phyloP scores from a whole-genome alignment of 2,888 invertebrate species.

The Pimpla rufipes region DNA sequence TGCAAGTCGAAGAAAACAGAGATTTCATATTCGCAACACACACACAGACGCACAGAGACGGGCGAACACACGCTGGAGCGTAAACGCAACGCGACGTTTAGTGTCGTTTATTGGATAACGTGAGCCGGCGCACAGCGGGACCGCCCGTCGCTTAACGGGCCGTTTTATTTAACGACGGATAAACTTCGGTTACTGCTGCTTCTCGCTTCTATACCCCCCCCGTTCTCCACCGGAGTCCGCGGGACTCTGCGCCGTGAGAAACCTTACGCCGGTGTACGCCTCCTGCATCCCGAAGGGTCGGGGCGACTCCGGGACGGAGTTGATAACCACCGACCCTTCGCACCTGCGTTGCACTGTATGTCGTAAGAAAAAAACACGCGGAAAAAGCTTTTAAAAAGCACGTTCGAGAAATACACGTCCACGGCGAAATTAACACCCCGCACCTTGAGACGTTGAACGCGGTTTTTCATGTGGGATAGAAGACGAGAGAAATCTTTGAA shows the following conservation, averaged over 20 bases:
- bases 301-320: constrained; percentile 1
- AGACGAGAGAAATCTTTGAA: not conserved
- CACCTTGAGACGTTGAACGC: constrained; percentile 16
- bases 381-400: constrained; percentile 24
- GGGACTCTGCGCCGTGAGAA: constrained; percentile 41
- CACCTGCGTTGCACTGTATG: constrained; percentile 37
- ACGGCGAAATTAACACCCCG: constrained; percentile 12
- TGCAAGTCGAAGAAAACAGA: constrained; percentile 20
- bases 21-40: constrained; percentile 1
- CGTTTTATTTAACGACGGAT: constrained; percentile 79
- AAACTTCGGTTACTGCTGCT: constrained; percentile 72
- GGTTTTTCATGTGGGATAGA: not conserved
- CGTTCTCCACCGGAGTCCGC: constrained; percentile 43
- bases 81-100: constrained; percentile 60
- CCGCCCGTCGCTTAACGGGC: constrained; percentile 76
- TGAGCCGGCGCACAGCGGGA: constrained; percentile 64
- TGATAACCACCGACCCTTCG: constrained; percentile 40
- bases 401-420: constrained; percentile 22
- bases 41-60: constrained; percentile 17
- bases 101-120: constrained; percentile 69
- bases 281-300: constrained; percentile 48
- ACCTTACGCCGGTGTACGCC: constrained; percentile 27
- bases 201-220: constrained; percentile 47
- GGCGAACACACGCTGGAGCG: constrained; percentile 2
- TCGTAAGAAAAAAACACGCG: constrained; percentile 23